Percentiles rank a stretch among this genome's conserved stretches.
Evolutionary conservation across 2,113 vertebrate genomes (phyloP).

Genomic region (Ifrita kowaldi): DNA sequence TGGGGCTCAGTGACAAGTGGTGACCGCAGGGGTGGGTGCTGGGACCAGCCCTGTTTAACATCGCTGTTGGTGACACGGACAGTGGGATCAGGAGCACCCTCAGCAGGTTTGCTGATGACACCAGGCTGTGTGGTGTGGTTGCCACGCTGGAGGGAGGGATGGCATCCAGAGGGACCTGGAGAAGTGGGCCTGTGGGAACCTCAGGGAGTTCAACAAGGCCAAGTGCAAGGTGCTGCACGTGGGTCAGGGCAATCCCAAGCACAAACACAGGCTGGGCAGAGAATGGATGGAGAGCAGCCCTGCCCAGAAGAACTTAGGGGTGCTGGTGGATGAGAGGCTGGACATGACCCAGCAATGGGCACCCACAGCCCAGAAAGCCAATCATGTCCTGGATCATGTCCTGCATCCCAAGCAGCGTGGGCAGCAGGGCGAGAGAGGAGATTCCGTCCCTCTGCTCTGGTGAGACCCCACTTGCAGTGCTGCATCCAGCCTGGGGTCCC

Average conservation of each 20-base stretch:
- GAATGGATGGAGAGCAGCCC: neutral
- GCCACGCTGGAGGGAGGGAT: neutral
- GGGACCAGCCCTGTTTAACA: neutral
- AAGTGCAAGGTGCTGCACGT: neutral
- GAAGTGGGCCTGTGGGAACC: fast-evolving
- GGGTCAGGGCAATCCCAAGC: neutral
- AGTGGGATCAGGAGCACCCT: neutral
- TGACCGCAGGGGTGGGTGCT: neutral
- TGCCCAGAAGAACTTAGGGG: neutral
- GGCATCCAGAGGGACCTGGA: neutral
- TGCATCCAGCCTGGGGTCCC: neutral
- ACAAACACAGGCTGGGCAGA: neutral
- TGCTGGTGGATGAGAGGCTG: neutral
- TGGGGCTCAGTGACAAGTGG: neutral
- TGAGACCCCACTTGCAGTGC: neutral
- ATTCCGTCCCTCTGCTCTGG: neutral
- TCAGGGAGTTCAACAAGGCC: neutral
- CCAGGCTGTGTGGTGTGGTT: neutral
- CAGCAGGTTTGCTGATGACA: neutral
- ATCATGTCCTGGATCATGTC: fast-evolving
- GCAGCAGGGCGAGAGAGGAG: fast-evolving
- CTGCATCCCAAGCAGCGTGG: neutral
- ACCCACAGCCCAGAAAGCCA: neutral
- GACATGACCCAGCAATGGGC: neutral
- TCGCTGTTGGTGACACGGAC: fast-evolving